Conservation (phyloP, 2,797 vertebrate species). For the Luscinia luscinia region DNA sequence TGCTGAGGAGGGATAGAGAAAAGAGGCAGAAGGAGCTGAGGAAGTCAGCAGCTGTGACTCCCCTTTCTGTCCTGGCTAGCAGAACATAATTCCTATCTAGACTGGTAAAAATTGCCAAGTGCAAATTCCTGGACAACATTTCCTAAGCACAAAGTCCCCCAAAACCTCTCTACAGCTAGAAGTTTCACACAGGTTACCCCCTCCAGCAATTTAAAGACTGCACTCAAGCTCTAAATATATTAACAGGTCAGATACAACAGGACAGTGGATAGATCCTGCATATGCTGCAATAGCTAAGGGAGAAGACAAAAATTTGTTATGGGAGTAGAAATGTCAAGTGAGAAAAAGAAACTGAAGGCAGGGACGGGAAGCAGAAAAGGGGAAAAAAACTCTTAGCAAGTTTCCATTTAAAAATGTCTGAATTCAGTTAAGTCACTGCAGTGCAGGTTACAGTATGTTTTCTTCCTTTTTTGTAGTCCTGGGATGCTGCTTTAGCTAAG, state of each 20-base stretch:
- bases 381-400: background rate
- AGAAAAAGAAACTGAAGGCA: background rate
- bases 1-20: background rate
- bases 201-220: background rate
- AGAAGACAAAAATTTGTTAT: background rate
- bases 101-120: background rate
- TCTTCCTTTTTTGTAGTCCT: conserved; percentile 76
- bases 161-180: background rate
- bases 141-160: background rate
- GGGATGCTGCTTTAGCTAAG: conserved; percentile 83
- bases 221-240: background rate
- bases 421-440: background rate
- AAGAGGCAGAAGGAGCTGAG: background rate
- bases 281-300: background rate
- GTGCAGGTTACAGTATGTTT: background rate
- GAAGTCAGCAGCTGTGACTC: background rate
- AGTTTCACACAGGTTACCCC: background rate
- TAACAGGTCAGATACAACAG: background rate
- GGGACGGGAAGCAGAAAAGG: background rate
- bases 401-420: background rate
- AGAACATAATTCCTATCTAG: background rate
- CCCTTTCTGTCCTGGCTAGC: background rate
- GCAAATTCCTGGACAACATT: background rate
- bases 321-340: background rate
- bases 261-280: rapidly evolving